Evolutionary conservation across 2,113 vertebrate genomes (phyloP).

Genomic region (Anguilla rostrata): DNA sequence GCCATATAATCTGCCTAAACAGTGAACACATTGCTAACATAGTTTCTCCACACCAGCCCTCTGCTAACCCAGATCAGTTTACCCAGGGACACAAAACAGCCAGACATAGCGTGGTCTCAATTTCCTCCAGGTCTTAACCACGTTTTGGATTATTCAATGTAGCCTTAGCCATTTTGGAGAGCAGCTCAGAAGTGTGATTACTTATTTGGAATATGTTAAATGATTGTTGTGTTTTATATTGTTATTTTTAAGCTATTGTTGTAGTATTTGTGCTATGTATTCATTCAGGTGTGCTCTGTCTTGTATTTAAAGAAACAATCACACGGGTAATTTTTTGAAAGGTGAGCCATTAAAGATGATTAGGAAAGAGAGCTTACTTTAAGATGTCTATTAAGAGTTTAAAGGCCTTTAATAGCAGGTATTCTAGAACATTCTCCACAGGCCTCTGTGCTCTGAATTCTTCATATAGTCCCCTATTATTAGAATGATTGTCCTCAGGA

Average conservation of each 20-base stretch:
- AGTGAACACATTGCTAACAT: conserved; percentile 48
- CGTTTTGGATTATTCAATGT: background rate
- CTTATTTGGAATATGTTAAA: background rate
- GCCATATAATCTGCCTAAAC: conserved; percentile 43
- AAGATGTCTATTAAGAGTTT: background rate
- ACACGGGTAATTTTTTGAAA: background rate
- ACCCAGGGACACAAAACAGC: conserved; percentile 27
- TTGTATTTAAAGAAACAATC: background rate
- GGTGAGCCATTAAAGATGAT: background rate
- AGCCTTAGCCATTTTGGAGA: background rate
- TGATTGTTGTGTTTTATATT: background rate
- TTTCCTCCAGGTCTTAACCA: conserved; percentile 21
- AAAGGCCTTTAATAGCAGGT: background rate
- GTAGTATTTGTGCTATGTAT: background rate
- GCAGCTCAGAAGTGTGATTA: background rate
- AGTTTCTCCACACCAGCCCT: conserved; percentile 37
- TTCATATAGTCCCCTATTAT: background rate
- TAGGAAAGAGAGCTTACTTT: background rate
- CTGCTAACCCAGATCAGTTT: conserved; percentile 51
- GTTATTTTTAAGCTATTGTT: background rate
- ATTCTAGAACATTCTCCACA: background rate
- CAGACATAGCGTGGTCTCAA: conserved; percentile 21
- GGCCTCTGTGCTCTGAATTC: background rate
- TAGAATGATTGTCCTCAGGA: too few relatives aligned
- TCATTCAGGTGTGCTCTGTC: background rate